Evolutionary conservation across 2,113 vertebrate species (phyloP).

Genomic region (Eudyptes chrysolophus): DNA sequence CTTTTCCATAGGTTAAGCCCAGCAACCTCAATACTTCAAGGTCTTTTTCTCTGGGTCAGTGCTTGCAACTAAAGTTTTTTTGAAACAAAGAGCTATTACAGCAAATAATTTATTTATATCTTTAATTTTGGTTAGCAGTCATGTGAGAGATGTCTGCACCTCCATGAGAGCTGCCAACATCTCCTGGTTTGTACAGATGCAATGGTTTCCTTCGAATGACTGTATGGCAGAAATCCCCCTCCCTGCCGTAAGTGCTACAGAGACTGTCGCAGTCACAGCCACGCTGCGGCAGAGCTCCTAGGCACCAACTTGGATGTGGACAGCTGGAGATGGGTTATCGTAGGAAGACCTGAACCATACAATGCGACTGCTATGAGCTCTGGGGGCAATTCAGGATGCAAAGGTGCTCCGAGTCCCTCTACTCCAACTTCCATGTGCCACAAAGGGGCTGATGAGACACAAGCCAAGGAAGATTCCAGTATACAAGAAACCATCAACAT

Average conservation of each 20-base stretch:
- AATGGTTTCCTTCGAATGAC: not conserved
- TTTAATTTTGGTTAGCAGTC: not conserved
- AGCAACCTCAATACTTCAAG: not conserved
- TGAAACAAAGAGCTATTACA: not conserved
- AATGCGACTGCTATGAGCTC: rapidly evolving
- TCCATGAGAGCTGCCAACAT: not conserved
- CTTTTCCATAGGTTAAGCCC: not conserved
- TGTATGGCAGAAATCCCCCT: not conserved
- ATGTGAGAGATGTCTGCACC: not conserved
- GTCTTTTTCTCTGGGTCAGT: not conserved
- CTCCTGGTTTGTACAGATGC: not conserved
- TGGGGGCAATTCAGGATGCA: not conserved
- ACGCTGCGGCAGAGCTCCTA: rapidly evolving
- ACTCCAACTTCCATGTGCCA: not conserved
- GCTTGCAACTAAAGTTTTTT: not conserved
- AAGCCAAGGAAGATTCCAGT: not conserved
- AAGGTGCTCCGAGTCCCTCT: not conserved
- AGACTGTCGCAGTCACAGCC: rapidly evolving
- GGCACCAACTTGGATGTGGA: not conserved
- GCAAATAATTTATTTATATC: not conserved
- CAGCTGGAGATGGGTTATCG: not conserved
- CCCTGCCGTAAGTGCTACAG: not conserved
- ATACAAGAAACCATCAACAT: not conserved
- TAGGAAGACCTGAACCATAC: not conserved
- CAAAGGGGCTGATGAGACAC: not conserved